Evolutionary conservation across 2,797 vertebrate genomes (phyloP).

Genomic region (Sitta carolinensis): DNA sequence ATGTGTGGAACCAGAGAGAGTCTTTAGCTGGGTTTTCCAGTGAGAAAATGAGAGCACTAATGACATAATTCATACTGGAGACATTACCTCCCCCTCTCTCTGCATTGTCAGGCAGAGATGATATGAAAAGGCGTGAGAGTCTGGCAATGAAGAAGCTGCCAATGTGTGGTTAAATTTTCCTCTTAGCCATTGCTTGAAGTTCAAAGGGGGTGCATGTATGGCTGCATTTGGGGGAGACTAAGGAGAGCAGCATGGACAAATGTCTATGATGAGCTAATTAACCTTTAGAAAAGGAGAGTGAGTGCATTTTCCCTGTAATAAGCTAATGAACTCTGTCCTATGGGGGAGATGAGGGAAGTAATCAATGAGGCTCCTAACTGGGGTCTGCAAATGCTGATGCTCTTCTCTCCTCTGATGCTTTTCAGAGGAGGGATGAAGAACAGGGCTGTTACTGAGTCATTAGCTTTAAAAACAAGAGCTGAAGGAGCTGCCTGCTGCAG

Average conservation of each 20-base stretch:
- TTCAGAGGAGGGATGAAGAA: neutral
- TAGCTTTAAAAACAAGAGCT: neutral
- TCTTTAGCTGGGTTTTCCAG: neutral
- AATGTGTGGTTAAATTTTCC: neutral
- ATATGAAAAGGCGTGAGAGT: neutral
- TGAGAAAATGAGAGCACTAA: neutral
- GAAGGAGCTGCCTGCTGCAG: neutral
- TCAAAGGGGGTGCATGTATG: neutral
- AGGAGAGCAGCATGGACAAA: neutral
- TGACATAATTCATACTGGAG: neutral
- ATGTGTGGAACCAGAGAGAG: neutral
- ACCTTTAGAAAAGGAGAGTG: neutral
- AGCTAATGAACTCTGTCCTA: neutral
- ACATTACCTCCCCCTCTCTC: neutral
- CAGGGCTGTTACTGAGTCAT: neutral
- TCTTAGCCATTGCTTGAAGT: neutral
- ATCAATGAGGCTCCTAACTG: neutral
- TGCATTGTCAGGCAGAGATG: neutral
- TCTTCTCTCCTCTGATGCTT: neutral
- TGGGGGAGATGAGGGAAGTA: neutral
- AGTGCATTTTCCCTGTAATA: neutral
- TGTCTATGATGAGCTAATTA: conserved; percentile 15
- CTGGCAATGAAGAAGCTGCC: neutral
- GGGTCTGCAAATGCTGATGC: neutral
- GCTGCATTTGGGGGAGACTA: neutral